Percentiles rank a stretch among this genome's conserved stretches.
Conservation (phyloP, 2,113 vertebrate genomes). For the Oreochromis niloticus region DNA sequence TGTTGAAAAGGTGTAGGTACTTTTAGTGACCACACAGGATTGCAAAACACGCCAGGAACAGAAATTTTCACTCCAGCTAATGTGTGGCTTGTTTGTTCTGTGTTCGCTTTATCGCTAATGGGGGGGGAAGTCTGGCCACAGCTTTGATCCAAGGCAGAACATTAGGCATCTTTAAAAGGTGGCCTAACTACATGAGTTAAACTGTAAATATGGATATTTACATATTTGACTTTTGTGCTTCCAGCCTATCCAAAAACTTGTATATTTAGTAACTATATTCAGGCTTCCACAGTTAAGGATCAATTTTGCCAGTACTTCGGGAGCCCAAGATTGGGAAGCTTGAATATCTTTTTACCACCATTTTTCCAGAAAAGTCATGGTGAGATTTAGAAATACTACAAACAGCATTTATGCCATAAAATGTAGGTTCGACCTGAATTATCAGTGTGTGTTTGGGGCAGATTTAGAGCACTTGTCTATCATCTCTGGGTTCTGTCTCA, state of each 20-base stretch:
- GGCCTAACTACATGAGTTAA: background rate
- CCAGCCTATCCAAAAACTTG: background rate
- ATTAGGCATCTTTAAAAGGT: accelerated
- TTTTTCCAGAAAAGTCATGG: background rate
- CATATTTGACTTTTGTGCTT: background rate
- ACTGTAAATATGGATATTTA: background rate
- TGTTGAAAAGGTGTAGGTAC: background rate
- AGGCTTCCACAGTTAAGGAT: background rate
- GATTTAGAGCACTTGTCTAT: background rate
- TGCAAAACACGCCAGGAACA: background rate
- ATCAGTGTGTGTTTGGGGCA: background rate
- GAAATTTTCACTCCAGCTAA: background rate
- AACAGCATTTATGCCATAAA: background rate
- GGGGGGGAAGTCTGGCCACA: background rate
- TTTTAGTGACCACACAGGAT: background rate
- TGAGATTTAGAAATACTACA: background rate
- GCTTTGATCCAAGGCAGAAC: background rate
- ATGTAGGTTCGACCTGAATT: background rate
- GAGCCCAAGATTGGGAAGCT: background rate
- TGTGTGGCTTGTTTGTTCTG: background rate
- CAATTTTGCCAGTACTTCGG: accelerated
- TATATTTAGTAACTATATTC: background rate
- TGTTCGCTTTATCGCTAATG: accelerated
- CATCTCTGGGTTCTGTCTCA: background rate
- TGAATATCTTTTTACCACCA: background rate